A percentile compares a stretch with the other conserved stretches of the same genome.
These are phyloP conservation scores for Melanotaenia nigrans DNA, from an alignment of 2,797 vertebrate species.

Conservation along the genomic window DNA sequence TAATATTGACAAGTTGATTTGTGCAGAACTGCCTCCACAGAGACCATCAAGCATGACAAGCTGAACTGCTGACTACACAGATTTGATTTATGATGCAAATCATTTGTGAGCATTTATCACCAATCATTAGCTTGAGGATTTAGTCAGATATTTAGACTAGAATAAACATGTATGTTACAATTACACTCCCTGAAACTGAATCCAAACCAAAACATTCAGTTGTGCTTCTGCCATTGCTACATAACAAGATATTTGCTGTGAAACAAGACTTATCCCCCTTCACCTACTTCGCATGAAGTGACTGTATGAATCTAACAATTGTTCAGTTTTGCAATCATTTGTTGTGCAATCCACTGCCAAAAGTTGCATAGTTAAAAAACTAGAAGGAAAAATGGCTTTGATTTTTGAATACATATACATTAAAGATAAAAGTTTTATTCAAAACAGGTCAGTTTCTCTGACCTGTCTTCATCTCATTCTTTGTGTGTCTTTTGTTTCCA, in stretches of 20 bases:
- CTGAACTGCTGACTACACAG: neutral
- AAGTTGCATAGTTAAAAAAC: constrained; percentile 15
- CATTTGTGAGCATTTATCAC: neutral
- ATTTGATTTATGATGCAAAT: neutral
- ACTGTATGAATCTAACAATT: constrained; percentile 10
- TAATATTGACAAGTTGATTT: neutral
- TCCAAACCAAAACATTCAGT: constrained; percentile 3
- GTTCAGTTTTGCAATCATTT: constrained; percentile 17
- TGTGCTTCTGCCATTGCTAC: neutral
- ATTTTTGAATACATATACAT: neutral
- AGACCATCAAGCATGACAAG: neutral
- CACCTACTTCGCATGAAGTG: constrained; percentile 9
- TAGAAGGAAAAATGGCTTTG: constrained; percentile 4
- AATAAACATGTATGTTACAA: neutral
- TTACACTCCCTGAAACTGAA: neutral
- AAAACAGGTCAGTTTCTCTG: constrained; percentile 2
- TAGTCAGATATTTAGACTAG: neutral
- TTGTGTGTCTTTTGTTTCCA: neutral
- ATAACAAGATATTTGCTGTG: constrained; percentile 6
- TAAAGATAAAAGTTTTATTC: constrained; percentile 6
- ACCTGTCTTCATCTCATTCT: neutral
- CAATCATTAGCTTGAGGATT: neutral
- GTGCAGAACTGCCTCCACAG: constrained; percentile 1
- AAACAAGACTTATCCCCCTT: neutral
- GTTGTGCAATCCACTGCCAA: constrained; percentile 8